Conservation (phyloP, 2,888 invertebrate genomes). For the Heliconius cydno region DNA sequence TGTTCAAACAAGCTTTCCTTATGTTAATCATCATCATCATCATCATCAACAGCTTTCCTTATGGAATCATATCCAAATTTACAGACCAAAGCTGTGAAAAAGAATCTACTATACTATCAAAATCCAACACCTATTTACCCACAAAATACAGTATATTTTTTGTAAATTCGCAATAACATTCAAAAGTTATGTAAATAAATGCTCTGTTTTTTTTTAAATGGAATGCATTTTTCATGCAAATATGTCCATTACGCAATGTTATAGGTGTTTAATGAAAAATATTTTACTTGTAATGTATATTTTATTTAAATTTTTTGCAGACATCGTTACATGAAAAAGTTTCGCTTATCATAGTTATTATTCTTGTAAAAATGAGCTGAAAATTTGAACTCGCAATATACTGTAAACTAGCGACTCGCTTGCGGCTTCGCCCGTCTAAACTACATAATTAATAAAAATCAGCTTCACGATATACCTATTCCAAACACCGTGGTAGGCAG, state of each 20-base stretch:
- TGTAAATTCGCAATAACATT: neutral
- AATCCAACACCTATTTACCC: neutral
- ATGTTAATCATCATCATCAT: neutral
- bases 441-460: too few relatives aligned
- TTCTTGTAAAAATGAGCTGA: neutral
- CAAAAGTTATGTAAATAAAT: constrained; percentile 18
- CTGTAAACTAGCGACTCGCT: too few relatives aligned
- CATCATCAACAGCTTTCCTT: too few relatives aligned
- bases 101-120: neutral
- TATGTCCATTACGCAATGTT: constrained; percentile 26
- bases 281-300: constrained; percentile 13
- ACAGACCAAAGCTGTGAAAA: neutral
- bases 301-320: constrained; percentile 7
- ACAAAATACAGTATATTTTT: constrained; percentile 1
- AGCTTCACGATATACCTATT: too few relatives aligned
- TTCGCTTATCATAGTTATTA: neutral
- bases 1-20: neutral
- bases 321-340: neutral
- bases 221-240: constrained; percentile 29
- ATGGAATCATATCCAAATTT: too few relatives aligned
- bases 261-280: constrained; percentile 20
- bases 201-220: constrained; percentile 10
- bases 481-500: too few relatives aligned
- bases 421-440: too few relatives aligned
- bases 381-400: neutral